These are phyloP conservation scores for Rhopalosiphum nymphaeae DNA, from an alignment of 2,888 invertebrate genomes.

Conservation along the genomic window DNA sequence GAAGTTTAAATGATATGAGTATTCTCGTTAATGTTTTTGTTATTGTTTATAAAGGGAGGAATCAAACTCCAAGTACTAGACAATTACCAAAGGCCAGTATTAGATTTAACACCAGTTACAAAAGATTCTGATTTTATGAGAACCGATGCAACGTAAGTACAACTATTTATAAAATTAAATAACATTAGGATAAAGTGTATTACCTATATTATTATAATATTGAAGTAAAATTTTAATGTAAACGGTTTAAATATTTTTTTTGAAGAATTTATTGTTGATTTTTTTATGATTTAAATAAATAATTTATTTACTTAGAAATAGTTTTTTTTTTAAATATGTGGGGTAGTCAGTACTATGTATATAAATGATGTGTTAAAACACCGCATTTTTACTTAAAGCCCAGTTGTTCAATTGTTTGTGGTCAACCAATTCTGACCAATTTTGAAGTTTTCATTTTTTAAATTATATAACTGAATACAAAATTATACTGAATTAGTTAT, in stretches of 20 bases:
- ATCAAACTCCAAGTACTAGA: constrained; percentile 90
- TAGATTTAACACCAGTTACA: constrained; percentile 86
- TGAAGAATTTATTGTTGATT: background rate
- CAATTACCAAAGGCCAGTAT: constrained; percentile 83
- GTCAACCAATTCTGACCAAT: background rate
- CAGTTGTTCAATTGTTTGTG: no score
- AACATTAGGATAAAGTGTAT: background rate
- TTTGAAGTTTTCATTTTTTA: background rate
- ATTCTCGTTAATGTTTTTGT: background rate
- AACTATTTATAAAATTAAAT: background rate
- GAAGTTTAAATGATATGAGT: background rate
- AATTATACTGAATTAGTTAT: background rate
- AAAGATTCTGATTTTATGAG: constrained; percentile 84
- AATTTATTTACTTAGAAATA: background rate
- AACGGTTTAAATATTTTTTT: background rate
- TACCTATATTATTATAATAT: background rate
- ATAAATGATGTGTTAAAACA: no score
- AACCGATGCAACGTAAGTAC: constrained; percentile 88
- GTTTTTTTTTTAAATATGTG: background rate
- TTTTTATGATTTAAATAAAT: background rate
- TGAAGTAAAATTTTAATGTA: background rate
- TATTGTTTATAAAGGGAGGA: constrained; percentile 81
- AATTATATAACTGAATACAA: background rate
- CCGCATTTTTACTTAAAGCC: background rate
- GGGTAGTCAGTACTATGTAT: background rate